A percentile compares a stretch with the other conserved stretches of the same genome.
Evolutionary conservation across 2,113 vertebrate genomes (phyloP).

Genomic region (Triplophysa tibetana): DNA sequence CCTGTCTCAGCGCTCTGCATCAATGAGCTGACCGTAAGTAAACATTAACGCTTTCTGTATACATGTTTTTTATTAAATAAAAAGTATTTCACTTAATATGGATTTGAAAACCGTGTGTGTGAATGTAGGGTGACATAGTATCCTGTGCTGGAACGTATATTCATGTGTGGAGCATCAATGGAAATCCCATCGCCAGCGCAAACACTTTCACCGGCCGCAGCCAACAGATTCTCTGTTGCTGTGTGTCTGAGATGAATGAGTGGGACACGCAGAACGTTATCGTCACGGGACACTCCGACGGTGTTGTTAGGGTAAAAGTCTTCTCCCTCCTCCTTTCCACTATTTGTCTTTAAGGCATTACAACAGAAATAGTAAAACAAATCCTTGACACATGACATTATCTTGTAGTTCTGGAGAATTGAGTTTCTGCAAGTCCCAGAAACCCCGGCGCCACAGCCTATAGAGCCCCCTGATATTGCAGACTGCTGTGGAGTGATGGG

Average conservation of each 20-base stretch:
- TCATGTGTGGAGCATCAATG: constrained; percentile 98
- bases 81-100: too few species aligned
- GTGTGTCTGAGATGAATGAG: constrained; percentile 97
- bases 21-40: constrained; percentile 91
- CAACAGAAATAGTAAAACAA: not conserved
- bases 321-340: not conserved
- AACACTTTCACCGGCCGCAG: constrained; percentile 96
- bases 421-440: constrained; percentile 98
- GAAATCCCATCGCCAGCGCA: constrained; percentile 90
- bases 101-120: not conserved
- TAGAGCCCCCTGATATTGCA: constrained; percentile 83
- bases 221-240: constrained; percentile 95
- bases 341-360: not conserved
- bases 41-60: not conserved
- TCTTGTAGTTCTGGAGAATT: constrained; percentile 95
- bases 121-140: constrained; percentile 88
- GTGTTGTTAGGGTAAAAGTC: constrained; percentile 86
- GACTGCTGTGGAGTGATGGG: constrained; percentile 92
- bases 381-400: not conserved
- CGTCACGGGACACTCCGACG: constrained; percentile 93
- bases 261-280: constrained; percentile 99
- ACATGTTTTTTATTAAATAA: not conserved
- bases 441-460: constrained; percentile 90
- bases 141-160: constrained; percentile 94
- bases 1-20: constrained; percentile 96